A percentile compares a stretch with the other conserved stretches of the same genome.
These are phyloP conservation scores for Cyanoderma ruficeps DNA, from an alignment of 2,113 vertebrate genomes.

Conservation along the genomic window DNA sequence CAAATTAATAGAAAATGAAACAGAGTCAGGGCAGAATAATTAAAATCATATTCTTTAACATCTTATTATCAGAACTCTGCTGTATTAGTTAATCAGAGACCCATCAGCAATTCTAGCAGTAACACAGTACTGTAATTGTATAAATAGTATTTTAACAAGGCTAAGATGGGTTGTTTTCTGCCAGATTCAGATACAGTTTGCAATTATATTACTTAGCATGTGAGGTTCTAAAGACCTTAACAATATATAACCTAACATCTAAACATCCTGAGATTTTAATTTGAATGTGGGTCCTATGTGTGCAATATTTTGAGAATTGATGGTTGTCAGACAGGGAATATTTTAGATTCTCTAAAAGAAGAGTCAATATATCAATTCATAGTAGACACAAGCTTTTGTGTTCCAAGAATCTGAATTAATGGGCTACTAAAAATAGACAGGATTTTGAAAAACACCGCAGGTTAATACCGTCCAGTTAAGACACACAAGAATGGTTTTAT, in stretches of 20 bases:
- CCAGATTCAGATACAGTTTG: background rate
- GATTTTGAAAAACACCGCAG: background rate
- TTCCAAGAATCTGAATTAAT: background rate
- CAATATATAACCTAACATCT: background rate
- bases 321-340: background rate
- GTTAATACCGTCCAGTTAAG: background rate
- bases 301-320: background rate
- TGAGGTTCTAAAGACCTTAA: background rate
- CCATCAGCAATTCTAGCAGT: background rate
- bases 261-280: background rate
- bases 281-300: background rate
- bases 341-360: background rate
- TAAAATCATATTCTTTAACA: background rate
- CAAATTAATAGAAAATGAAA: background rate
- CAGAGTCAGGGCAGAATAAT: background rate
- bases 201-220: background rate
- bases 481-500: background rate
- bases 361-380: background rate
- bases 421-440: background rate
- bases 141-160: background rate
- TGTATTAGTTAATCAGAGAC: background rate
- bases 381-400: background rate
- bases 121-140: background rate
- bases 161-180: background rate
- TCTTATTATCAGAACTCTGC: background rate